A percentile compares a stretch with the other conserved stretches of the same genome.
Evolutionary conservation across 2,888 invertebrate genomes (phyloP).

Genomic region (Bhutanitis thaidina): DNA sequence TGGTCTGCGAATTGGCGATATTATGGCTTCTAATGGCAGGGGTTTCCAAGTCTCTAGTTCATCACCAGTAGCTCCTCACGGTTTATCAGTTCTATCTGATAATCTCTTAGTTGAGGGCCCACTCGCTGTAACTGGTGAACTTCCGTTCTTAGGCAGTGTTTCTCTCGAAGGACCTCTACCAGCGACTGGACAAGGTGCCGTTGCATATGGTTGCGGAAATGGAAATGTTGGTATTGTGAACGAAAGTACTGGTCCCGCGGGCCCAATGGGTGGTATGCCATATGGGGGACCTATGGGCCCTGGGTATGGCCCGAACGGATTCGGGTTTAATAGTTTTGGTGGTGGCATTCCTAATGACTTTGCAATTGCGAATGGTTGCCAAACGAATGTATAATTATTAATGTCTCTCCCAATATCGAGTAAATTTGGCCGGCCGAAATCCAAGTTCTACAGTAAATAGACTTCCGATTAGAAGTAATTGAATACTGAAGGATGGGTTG

Average conservation of each 20-base stretch:
- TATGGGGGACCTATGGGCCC: conserved; percentile 24
- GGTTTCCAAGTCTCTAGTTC: conserved; percentile 30
- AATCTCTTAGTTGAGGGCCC: conserved; percentile 30
- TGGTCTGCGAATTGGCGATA: conserved; percentile 16
- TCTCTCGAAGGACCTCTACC: conserved; percentile 39
- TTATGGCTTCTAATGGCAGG: conserved; percentile 23
- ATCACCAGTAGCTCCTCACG: conserved; percentile 27
- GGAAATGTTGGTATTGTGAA: conserved; percentile 28
- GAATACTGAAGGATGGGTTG: too few relatives aligned
- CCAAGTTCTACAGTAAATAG: too few relatives aligned
- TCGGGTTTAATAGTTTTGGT: conserved; percentile 14
- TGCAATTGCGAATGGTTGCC: not conserved
- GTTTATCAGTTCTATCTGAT: conserved; percentile 28
- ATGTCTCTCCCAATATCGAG: too few relatives aligned
- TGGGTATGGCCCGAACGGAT: conserved; percentile 14
- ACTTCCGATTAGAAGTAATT: too few relatives aligned
- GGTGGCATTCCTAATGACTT: conserved; percentile 13
- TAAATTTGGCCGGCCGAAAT: too few relatives aligned
- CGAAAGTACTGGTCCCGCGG: conserved; percentile 20
- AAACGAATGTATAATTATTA: not conserved
- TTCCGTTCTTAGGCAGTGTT: conserved; percentile 35
- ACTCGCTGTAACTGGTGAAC: conserved; percentile 26
- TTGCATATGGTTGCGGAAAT: conserved; percentile 28
- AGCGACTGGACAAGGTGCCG: conserved; percentile 34
- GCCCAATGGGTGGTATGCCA: conserved; percentile 17